phyloP scores from a whole-genome alignment of 2,888 invertebrate genomes.

The Apamea epomidion region DNA sequence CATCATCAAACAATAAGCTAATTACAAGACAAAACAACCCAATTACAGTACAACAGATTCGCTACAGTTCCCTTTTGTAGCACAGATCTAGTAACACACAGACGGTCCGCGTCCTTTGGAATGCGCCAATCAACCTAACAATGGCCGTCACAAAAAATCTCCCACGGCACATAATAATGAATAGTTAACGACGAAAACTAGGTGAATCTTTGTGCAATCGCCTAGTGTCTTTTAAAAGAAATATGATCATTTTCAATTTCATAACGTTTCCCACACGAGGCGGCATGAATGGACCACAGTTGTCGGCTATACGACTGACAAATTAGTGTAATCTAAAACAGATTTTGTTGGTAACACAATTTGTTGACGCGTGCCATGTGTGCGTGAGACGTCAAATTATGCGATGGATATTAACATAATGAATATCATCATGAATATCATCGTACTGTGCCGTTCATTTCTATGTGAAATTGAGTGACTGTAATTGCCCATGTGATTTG shows the following conservation, averaged over 20 bases:
- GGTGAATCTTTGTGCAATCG: slow-evolving; percentile 91
- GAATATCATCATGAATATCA: slow-evolving; percentile 79
- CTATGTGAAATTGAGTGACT: slow-evolving; percentile 62
- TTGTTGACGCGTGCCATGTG: slow-evolving; percentile 76
- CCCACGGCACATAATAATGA: slow-evolving; percentile 90
- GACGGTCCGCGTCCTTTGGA: slow-evolving; percentile 81
- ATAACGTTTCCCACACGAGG: slow-evolving; percentile 88
- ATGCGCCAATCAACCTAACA: slow-evolving; percentile 88
- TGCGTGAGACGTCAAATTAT: slow-evolving; percentile 80
- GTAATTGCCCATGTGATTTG: slow-evolving; percentile 63
- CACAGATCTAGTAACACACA: slow-evolving; percentile 65
- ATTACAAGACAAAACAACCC: slow-evolving; percentile 47
- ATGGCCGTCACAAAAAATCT: slow-evolving; percentile 85
- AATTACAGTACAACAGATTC: slow-evolving; percentile 44
- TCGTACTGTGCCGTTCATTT: slow-evolving; percentile 63
- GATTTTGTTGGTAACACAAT: slow-evolving; percentile 81
- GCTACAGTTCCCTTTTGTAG: slow-evolving; percentile 40
- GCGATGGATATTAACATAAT: slow-evolving; percentile 75
- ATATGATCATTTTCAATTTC: slow-evolving; percentile 91
- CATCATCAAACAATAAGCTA: slow-evolving; percentile 58
- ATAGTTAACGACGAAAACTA: slow-evolving; percentile 90
- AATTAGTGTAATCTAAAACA: slow-evolving; percentile 89
- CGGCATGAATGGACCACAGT: slow-evolving; percentile 83
- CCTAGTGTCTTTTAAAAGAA: slow-evolving; percentile 89
- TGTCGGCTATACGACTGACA: slow-evolving; percentile 77